Base-by-base conservation (phyloP, 2,888 invertebrate species). In the Copidosoma aretas region DNA sequence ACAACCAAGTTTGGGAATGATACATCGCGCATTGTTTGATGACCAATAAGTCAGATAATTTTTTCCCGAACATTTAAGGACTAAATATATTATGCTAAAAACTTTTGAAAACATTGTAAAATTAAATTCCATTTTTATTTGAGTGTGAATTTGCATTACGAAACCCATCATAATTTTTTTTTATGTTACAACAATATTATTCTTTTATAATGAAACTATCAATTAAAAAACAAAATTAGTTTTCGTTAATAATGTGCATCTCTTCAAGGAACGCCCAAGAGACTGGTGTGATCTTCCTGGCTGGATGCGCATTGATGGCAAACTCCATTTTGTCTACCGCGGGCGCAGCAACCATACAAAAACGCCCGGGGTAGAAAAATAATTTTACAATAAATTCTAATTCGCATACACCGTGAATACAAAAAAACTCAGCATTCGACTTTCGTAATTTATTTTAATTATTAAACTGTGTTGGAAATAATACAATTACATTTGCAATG, bases 1-100 rank as follows among this genome's bases (percentile, higher is more conserved):
- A 41, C 83, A 83, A 61, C 80, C 83, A 43, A 84, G 80, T 73
- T 79, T 84, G 72, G 82, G 81, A 70, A 79, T 82, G 24, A 81
- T 84, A 32, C 83, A 83, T 75, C 81, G 83, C 32, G 83, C 83
- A 43, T 75, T 84, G 25, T 84, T 83, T 66, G 81, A 83, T 59
- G 79, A 82, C 71, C 80, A 79, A 74, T 74, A 53, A 52, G 4
- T 58, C n/a, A 59, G 39, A 54, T 54, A 10, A 19, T 19, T 64
- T 53, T 21, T 17, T 21, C 12, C 14, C 14, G 22, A 61, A 64
- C 32, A 64, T 43, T 54, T n/a, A 62, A 67, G 53, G 14, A 64
- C 17, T 24, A 14, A 52, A 61, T 59, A 52, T 64, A 65, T 60
- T 65, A 64, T 32, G 41, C 57, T 43, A 12, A 54, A 46, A 56